Evolutionary conservation across 2,797 vertebrate species (phyloP).

Genomic region (Enteromius argenteus): DNA sequence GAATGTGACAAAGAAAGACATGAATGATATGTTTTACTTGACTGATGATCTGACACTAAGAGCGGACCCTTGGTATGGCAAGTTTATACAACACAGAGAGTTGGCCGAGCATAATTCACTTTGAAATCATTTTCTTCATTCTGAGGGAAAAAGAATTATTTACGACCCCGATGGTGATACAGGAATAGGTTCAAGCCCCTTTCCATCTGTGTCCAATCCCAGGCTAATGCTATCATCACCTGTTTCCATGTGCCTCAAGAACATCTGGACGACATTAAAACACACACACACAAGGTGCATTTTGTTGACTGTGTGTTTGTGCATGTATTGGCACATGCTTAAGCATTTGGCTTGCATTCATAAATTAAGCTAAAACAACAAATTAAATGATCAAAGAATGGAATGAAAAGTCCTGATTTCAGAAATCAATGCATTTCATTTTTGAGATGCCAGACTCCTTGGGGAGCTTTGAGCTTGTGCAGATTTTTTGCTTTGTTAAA

Average conservation of each 20-base stretch:
- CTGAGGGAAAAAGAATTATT: constrained; percentile 70
- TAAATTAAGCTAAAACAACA: constrained; percentile 84
- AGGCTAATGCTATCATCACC: constrained; percentile 95
- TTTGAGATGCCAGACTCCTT: constrained; percentile 70
- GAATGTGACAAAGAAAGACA: constrained; percentile 25
- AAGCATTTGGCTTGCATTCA: constrained; percentile 84
- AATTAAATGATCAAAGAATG: constrained; percentile 74
- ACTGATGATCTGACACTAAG: constrained; percentile 49
- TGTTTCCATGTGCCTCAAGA: constrained; percentile 84
- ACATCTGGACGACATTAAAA: constrained; percentile 93
- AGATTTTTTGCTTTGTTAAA: constrained; percentile 70
- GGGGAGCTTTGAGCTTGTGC: constrained; percentile 62
- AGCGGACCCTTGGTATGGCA: constrained; percentile 49
- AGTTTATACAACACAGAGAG: constrained; percentile 66
- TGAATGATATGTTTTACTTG: constrained; percentile 54
- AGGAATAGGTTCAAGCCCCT: constrained; percentile 86
- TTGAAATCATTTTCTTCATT: constrained; percentile 73
- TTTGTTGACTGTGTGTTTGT: constrained; percentile 76
- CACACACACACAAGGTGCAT: constrained; percentile 87
- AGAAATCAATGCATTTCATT: constrained; percentile 71
- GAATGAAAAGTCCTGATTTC: constrained; percentile 63
- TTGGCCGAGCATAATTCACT: constrained; percentile 67
- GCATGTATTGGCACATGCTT: constrained; percentile 63
- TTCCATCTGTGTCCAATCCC: constrained; percentile 87
- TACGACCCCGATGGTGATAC: constrained; percentile 80